A percentile compares a stretch with the other conserved stretches of the same genome.
Conservation (phyloP, 2,888 invertebrate genomes). For the Pollenia griseotomentosa region DNA sequence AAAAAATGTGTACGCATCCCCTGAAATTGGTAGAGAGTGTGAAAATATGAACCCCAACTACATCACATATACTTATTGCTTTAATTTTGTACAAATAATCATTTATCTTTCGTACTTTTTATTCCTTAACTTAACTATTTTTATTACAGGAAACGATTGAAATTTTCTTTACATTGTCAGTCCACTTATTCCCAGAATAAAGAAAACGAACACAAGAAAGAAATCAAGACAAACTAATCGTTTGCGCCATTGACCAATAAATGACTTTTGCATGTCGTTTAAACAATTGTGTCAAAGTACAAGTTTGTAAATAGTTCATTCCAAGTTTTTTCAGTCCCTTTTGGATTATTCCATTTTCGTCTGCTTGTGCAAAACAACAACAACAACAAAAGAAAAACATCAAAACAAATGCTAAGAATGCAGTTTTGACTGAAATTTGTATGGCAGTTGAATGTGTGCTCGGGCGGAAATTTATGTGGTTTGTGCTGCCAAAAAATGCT, state of each 20-base stretch:
- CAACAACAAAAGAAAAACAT: background rate
- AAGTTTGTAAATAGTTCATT: slow-evolving; percentile 10
- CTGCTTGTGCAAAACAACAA: background rate
- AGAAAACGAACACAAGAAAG: background rate
- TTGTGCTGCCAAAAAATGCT: slow-evolving; percentile 47
- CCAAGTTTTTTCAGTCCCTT: background rate
- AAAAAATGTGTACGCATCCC: too few relatives aligned
- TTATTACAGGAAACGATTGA: background rate
- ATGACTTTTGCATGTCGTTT: slow-evolving; percentile 48
- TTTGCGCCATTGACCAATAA: slow-evolving; percentile 51
- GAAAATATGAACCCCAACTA: background rate
- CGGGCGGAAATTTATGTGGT: slow-evolving; percentile 54
- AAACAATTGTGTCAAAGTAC: slow-evolving; percentile 31
- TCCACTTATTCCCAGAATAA: background rate
- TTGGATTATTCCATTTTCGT: background rate
- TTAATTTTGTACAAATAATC: slow-evolving; percentile 37
- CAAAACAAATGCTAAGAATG: slow-evolving; percentile 51
- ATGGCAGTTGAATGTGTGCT: background rate
- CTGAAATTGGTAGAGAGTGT: too few relatives aligned
- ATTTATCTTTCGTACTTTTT: slow-evolving; percentile 54
- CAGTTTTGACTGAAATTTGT: slow-evolving; percentile 14
- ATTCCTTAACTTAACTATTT: background rate
- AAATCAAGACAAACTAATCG: slow-evolving; percentile 19
- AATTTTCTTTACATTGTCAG: background rate
- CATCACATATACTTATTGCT: slow-evolving; percentile 39